Base-by-base conservation (phyloP, 2,113 vertebrate species). In the Lathamus discolor region DNA sequence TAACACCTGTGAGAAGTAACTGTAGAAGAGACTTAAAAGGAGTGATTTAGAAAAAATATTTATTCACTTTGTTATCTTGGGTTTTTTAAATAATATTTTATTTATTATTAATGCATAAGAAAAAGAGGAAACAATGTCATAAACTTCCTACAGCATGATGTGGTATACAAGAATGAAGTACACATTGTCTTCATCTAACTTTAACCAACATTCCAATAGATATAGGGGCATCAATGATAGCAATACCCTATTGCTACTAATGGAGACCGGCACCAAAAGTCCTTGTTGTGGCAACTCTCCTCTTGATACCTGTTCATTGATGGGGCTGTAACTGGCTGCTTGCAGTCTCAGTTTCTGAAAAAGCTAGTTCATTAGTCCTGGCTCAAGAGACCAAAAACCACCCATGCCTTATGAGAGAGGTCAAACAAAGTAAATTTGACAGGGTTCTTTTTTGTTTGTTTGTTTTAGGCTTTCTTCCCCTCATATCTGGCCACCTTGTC, bases 41-140 rank as follows among this genome's bases (percentile, higher is more conserved):
- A 88, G 66, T 76, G 70, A 74, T 92, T 94, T 59, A 95, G 52
- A 83, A 93, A 97, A 81, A 77, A 33, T 5, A 16, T 4, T 41
- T 73, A 62, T 93, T 73, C 46, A 72, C 13, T 92, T 83, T 73
- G 19, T 35, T 59, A 62, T 63, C 41, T 88, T 89, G 43, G n/a
- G 1, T 5, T 35, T 59, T 88, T 93, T 88, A 73, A 97, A 86
- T 12, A 77, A 80, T 35, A 75, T 59, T 95, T 83, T 85, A 95
- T 97, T 93, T 85, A 88, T 96, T 97, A 91, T 97, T 97, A 86
- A 86, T 88, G 5, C 54, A 68, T 72, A 46, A 85, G 67, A 57
- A 81, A 92, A 61, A 49, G 13, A 92, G 15, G 10, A 92, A 79
- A 43, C 25, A 70, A 62, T 41, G 5, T 27, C 13, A 52, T 35